Evolutionary conservation across 2,797 vertebrate species (phyloP).

Genomic region (Rhinogobio ventralis): DNA sequence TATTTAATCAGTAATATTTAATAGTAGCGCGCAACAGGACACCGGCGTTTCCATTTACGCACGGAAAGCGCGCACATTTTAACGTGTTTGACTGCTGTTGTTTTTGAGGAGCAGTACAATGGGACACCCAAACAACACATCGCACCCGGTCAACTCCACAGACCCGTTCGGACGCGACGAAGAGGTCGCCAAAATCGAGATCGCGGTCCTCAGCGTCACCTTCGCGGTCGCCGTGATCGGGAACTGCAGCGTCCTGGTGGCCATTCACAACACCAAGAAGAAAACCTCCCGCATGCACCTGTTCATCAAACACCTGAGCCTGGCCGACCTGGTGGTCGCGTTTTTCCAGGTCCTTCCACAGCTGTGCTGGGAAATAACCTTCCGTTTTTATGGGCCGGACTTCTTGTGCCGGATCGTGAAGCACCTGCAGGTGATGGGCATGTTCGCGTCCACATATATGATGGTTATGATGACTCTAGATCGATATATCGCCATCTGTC

Average conservation of each 20-base stretch:
- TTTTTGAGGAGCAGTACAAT: slow-evolving; percentile 55
- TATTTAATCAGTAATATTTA: not conserved
- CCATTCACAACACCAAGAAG: slow-evolving; percentile 89
- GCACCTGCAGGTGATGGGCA: slow-evolving; percentile 94
- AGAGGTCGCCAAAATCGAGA: slow-evolving; percentile 91
- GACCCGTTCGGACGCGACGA: slow-evolving; percentile 85
- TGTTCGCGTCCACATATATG: slow-evolving; percentile 98
- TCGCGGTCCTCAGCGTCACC: slow-evolving; percentile 89
- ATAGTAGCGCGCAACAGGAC: slow-evolving; percentile 61
- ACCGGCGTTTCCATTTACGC: slow-evolving; percentile 71
- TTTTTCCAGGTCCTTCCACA: slow-evolving; percentile 97
- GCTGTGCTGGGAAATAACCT: slow-evolving; percentile 94
- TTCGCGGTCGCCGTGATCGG: slow-evolving; percentile 92
- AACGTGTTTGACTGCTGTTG: slow-evolving; percentile 58
- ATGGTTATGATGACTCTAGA: slow-evolving; percentile 98
- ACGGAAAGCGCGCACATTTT: not conserved
- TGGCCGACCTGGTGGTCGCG: slow-evolving; percentile 94
- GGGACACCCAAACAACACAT: slow-evolving; percentile 64
- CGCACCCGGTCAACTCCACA: slow-evolving; percentile 65
- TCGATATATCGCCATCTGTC: slow-evolving; percentile 97
- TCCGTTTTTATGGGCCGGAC: slow-evolving; percentile 93
- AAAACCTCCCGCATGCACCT: slow-evolving; percentile 96
- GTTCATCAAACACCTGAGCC: slow-evolving; percentile 94
- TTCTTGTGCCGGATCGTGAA: slow-evolving; percentile 93
- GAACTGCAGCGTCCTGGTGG: slow-evolving; percentile 89